Conservation (phyloP, 2,113 vertebrate genomes). For the Xiphias gladius region DNA sequence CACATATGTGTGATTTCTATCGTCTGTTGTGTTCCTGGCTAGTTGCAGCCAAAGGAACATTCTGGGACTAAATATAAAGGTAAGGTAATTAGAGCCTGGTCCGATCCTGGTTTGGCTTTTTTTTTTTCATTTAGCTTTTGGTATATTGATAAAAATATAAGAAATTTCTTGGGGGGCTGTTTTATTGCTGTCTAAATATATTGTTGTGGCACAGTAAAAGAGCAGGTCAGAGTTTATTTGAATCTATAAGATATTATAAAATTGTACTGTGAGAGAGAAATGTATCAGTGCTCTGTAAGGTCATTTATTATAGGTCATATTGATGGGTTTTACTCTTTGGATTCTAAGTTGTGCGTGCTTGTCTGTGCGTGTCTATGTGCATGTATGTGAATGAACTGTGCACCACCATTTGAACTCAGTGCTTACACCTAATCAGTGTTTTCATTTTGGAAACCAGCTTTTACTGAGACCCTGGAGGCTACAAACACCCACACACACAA, state of each 20-base stretch:
- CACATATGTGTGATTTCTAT: background rate
- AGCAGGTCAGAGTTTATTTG: conserved; percentile 18
- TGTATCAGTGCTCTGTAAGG: conserved; percentile 1
- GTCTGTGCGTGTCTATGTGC: background rate
- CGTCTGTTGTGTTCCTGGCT: no score
- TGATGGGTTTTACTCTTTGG: conserved; percentile 7
- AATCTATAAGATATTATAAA: background rate
- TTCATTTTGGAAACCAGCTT: background rate
- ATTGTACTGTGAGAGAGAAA: background rate
- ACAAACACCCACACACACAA: background rate
- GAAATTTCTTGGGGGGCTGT: background rate
- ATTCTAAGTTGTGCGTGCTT: background rate
- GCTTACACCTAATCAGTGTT: conserved; percentile 9
- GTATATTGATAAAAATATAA: background rate
- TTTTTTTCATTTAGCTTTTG: background rate
- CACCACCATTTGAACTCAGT: background rate
- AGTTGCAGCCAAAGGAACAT: no score
- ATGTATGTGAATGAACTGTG: background rate
- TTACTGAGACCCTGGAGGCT: conserved; percentile 3
- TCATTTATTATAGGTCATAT: conserved; percentile 24
- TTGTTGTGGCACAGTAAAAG: conserved; percentile 11
- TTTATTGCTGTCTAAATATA: background rate
- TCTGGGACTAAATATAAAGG: no score
- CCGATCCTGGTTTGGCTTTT: background rate
- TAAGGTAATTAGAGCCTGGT: no score